These are phyloP conservation scores for Myioborus miniatus DNA, from an alignment of 2,797 vertebrate genomes.

Conservation along the genomic window DNA sequence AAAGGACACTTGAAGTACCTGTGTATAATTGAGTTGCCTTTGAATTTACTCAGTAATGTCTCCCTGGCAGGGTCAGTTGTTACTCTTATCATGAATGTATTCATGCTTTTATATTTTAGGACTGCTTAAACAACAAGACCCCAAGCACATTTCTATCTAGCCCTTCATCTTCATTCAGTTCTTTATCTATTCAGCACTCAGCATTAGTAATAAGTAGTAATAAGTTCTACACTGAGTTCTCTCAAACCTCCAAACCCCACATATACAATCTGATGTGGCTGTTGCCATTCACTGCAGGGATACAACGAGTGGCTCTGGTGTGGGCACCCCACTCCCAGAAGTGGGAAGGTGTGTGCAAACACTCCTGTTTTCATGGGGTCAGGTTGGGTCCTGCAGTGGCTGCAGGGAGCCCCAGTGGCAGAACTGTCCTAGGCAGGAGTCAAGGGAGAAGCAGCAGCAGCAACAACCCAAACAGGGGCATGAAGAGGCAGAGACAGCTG, in stretches of 20 bases:
- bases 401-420: background rate
- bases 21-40: background rate
- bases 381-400: background rate
- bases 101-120: background rate
- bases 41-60: background rate
- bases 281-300: background rate
- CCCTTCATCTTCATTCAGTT: background rate
- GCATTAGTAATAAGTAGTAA: background rate
- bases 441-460: background rate
- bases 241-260: background rate
- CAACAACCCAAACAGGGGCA: accelerated
- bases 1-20: background rate
- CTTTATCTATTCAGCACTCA: background rate
- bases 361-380: accelerated
- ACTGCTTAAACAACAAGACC: background rate
- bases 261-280: background rate
- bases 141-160: background rate
- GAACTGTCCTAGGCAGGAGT: background rate
- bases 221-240: background rate
- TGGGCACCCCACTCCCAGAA: background rate
- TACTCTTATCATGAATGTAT: background rate
- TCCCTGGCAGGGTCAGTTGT: background rate
- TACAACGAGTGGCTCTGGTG: accelerated
- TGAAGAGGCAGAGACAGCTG: background rate
- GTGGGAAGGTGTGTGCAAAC: background rate